Evolutionary conservation across 2,113 vertebrate species (phyloP).

Genomic region (Colinus virginianus): DNA sequence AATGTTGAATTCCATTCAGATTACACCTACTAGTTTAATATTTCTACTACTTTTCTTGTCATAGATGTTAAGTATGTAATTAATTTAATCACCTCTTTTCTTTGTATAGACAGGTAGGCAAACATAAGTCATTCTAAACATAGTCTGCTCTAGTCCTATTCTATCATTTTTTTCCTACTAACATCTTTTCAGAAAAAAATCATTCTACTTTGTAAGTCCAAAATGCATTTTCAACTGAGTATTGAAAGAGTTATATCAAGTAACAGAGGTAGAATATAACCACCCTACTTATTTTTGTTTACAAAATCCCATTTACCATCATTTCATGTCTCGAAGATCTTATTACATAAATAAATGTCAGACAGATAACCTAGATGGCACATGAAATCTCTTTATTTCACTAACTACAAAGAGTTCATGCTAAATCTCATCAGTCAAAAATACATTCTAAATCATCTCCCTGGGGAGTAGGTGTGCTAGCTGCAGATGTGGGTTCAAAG

Average conservation of each 20-base stretch:
- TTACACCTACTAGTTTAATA: not conserved
- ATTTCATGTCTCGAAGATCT: not conserved
- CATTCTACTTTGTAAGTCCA: not conserved
- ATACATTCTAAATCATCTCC: not conserved
- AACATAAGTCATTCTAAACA: not conserved
- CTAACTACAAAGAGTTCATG: not conserved
- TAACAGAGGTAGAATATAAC: not conserved
- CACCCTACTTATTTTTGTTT: not conserved
- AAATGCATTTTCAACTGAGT: not conserved
- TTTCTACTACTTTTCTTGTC: not conserved
- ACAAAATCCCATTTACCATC: not conserved
- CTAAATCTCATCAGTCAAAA: conserved; percentile 9
- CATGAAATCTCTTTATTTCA: not conserved
- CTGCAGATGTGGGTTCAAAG: not conserved
- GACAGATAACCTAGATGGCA: not conserved
- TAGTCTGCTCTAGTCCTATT: not conserved
- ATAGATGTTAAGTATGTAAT: not conserved
- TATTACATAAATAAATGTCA: not conserved
- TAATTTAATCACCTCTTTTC: not conserved
- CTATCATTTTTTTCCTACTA: not conserved
- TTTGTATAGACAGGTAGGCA: not conserved
- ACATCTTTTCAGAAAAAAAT: not conserved
- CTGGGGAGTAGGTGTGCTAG: not conserved
- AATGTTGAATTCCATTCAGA: not conserved
- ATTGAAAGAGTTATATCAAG: not conserved